These are phyloP conservation scores for Euwallacea fornicatus DNA, from an alignment of 1,140 invertebrate species.

Conservation along the genomic window DNA sequence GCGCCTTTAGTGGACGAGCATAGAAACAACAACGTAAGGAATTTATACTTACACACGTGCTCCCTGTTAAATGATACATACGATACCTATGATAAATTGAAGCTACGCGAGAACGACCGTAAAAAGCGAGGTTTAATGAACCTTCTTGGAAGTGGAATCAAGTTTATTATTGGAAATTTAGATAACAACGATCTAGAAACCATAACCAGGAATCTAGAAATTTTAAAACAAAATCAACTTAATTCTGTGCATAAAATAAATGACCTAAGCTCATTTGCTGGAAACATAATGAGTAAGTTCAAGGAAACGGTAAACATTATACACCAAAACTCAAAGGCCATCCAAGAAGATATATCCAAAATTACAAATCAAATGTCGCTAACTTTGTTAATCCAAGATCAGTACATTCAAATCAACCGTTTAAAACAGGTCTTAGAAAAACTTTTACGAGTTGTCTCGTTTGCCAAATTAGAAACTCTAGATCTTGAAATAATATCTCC, in stretches of 20 bases:
- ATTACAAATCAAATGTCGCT: not conserved
- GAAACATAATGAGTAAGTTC: not conserved
- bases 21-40: too few species aligned
- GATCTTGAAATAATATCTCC: conserved; percentile 4
- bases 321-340: not conserved
- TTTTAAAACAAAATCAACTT: conserved; percentile 15
- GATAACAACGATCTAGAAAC: conserved; percentile 21
- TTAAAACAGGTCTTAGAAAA: not conserved
- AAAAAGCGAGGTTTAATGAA: not conserved
- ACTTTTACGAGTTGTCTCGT: not conserved
- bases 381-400: not conserved
- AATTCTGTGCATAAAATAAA: conserved; percentile 21
- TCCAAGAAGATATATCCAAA: not conserved
- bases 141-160: conserved; percentile 18
- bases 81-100: too few species aligned
- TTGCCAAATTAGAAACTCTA: not conserved
- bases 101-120: not conserved
- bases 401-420: not conserved
- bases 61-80: too few species aligned
- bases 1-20: too few species aligned
- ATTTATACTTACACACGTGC: too few species aligned
- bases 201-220: conserved; percentile 13
- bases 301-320: not conserved
- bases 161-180: conserved; percentile 19
- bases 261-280: conserved; percentile 15